Percentiles rank a stretch among this genome's conserved stretches.
Evolutionary conservation across 2,797 vertebrate genomes (phyloP).

Genomic region (Squalus acanthias): DNA sequence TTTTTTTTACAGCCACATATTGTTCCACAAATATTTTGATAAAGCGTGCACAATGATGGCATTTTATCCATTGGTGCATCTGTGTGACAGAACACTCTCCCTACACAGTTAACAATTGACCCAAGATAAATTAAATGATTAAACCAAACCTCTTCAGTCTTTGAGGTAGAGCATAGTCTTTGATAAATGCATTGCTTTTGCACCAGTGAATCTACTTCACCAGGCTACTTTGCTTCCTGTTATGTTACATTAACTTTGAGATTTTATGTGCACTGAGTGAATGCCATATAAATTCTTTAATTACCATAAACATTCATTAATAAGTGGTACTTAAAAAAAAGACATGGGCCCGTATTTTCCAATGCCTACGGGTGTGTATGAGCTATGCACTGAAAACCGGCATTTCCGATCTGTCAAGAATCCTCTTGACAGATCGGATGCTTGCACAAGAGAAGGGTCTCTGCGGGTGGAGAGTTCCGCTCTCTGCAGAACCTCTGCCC

Average conservation of each 20-base stretch:
- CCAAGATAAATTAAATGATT: neutral
- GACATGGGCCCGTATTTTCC: no score
- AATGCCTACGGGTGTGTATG: no score
- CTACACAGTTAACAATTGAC: neutral
- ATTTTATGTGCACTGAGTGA: neutral
- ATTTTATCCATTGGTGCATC: neutral
- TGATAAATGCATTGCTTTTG: neutral
- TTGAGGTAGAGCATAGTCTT: neutral
- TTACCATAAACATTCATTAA: neutral
- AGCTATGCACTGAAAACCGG: no score
- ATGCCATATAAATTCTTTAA: neutral
- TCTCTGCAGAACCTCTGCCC: no score
- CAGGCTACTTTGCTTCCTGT: neutral
- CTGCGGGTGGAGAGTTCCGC: no score
- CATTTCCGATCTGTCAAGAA: no score
- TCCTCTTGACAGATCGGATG: no score
- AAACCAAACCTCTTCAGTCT: neutral
- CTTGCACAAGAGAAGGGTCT: no score
- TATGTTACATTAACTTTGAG: neutral
- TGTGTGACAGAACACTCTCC: neutral
- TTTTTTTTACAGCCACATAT: no score
- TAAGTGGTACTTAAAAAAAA: neutral
- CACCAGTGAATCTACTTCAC: neutral
- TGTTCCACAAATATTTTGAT: neutral
- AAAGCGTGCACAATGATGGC: neutral